Percentiles rank a stretch among this genome's conserved stretches.
Conservation (phyloP, 2,888 invertebrate genomes). For the Caenorhabditis macrosperma region DNA sequence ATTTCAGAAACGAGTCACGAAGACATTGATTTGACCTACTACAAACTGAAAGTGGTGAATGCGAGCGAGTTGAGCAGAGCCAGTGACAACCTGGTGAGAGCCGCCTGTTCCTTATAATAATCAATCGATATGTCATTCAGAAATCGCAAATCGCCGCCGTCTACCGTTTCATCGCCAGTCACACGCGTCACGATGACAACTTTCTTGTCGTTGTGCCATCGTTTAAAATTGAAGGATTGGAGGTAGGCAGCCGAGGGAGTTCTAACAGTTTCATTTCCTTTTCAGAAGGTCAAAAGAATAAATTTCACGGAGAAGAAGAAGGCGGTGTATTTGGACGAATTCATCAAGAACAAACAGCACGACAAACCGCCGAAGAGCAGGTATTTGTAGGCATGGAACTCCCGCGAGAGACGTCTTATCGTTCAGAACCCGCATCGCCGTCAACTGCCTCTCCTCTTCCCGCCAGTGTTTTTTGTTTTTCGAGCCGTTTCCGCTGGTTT, state of each 20-base stretch:
- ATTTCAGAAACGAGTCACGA: slow-evolving; percentile 38
- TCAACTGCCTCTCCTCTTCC: slow-evolving; percentile 54
- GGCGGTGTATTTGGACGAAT: slow-evolving; percentile 77
- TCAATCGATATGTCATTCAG: neutral
- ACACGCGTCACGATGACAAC: slow-evolving; percentile 45
- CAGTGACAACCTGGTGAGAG: slow-evolving; percentile 44
- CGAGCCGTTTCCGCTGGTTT: slow-evolving; percentile 49
- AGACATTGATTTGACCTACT: slow-evolving; percentile 59
- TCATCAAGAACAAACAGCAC: slow-evolving; percentile 71
- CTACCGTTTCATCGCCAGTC: slow-evolving; percentile 27
- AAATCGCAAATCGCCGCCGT: slow-evolving; percentile 36
- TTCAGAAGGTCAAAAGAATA: slow-evolving; percentile 60
- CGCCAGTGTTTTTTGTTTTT: slow-evolving; percentile 54
- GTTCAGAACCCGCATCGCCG: slow-evolving; percentile 48
- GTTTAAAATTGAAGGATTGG: slow-evolving; percentile 15
- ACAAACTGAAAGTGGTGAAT: slow-evolving; percentile 58
- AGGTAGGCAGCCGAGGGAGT: no score
- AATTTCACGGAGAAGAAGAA: slow-evolving; percentile 75
- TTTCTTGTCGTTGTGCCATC: slow-evolving; percentile 44
- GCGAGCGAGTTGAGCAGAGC: slow-evolving; percentile 26
- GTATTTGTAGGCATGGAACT: no score
- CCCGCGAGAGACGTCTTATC: no score
- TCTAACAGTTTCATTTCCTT: no score
- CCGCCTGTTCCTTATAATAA: neutral
- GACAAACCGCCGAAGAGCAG: slow-evolving; percentile 67